Evolutionary conservation across 2,113 vertebrate genomes (phyloP), one percentile per base, ranked within the genome.

Genomic region (Trogon melanurus): DNA sequence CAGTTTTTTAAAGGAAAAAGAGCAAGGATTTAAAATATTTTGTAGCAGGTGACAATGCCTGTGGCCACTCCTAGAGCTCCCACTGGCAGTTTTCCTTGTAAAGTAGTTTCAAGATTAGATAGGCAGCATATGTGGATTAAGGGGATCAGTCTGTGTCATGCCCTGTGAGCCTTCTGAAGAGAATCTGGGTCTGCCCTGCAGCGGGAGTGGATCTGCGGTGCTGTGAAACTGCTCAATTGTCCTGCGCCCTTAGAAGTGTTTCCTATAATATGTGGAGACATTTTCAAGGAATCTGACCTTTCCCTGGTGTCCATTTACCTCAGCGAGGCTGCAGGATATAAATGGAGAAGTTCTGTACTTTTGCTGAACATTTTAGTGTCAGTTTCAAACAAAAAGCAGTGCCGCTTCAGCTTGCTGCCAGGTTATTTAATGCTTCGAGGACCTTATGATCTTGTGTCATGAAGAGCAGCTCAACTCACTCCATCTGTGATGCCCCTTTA

Each of bases 401-500:
- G 10, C 16, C 20, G 2, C 48, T 87, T 47, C 48, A 64, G 10
- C 29, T 87, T 89, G 20, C 34, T 4, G 3, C 7, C 29, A 50
- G 26, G 48, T 75, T 75, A 0, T 32, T 81, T 75, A 65, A 16
- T 74, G 30, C 20, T 64, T 61, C 30, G 45, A 78, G 54, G 16
- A 56, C 30, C 16, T 82, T 67, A 15, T 0, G 1, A 3, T 92
- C 23, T 67, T 54, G 16, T 7, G 11, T 53, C 18, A 15, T 0
- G 3, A 79, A 61, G 34, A 66, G 8, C 38, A 73, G 62, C 26
- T 73, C 19, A 13, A 1, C 19, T 80, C 22, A 54, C 3, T 76
- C 27, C 3, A 22, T 45, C 48, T 71, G 19, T 89, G 64, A 53
- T 11, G 15, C 20, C 13, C 58, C 22, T 73, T 88, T 23, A 9